Conservation (phyloP, 2,797 vertebrate genomes). For the Salmo trutta region DNA sequence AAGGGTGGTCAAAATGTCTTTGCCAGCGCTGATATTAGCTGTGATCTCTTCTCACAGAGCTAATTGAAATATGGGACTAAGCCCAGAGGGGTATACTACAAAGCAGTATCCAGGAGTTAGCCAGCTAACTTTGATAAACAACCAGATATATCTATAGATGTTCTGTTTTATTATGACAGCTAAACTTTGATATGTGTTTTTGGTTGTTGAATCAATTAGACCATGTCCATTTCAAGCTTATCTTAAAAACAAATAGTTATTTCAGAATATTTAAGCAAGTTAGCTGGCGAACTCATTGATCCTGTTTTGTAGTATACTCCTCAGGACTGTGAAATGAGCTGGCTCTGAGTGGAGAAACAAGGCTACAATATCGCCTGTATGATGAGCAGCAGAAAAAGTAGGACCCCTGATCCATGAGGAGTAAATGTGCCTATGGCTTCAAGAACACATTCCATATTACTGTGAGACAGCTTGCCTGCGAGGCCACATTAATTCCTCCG, state of each 20-base stretch:
- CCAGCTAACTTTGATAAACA: too few species aligned
- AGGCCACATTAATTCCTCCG: constrained; percentile 65
- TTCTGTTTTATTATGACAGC: too few species aligned
- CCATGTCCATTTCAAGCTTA: too few species aligned
- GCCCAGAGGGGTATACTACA: not conserved
- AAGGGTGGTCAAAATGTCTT: not conserved
- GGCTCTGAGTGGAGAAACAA: constrained; percentile 5
- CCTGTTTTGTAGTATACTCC: too few species aligned
- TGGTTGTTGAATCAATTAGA: too few species aligned
- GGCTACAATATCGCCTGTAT: constrained; percentile 16
- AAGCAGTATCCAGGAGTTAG: too few species aligned
- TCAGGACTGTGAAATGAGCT: constrained; percentile 27
- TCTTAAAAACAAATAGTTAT: too few species aligned
- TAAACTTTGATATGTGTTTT: too few species aligned
- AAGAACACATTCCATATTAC: constrained; percentile 57
- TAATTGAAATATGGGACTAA: not conserved
- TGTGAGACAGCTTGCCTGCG: constrained; percentile 53
- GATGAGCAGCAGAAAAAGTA: constrained; percentile 52
- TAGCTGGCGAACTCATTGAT: too few species aligned
- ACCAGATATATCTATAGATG: too few species aligned
- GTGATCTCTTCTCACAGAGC: not conserved
- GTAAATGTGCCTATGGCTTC: constrained; percentile 58
- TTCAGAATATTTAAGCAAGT: too few species aligned
- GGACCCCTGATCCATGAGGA: constrained; percentile 52
- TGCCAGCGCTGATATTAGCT: not conserved